Evolutionary conservation across 2,797 vertebrate species (phyloP).

Genomic region (Zalophus californianus): DNA sequence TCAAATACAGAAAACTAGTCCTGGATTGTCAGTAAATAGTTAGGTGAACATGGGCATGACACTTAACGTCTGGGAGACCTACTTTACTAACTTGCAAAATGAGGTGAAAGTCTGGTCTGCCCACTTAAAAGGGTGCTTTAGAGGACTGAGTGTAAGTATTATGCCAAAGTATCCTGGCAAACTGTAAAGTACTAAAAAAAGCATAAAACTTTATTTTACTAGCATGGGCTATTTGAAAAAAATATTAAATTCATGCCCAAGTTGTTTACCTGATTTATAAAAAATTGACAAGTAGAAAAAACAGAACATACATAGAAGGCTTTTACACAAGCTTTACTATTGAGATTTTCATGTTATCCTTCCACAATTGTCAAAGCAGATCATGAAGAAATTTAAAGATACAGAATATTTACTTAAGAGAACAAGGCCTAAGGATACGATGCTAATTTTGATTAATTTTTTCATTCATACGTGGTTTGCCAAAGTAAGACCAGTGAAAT

Average conservation of each 20-base stretch:
- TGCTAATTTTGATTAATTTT: slow-evolving; percentile 82
- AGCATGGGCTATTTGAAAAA: background rate
- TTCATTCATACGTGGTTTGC: slow-evolving; percentile 66
- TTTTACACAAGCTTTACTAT: slow-evolving; percentile 70
- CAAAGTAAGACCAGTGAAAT: slow-evolving; percentile 43
- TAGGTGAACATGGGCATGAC: background rate
- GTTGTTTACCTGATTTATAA: slow-evolving; percentile 16
- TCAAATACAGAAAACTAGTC: background rate
- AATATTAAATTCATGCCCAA: background rate
- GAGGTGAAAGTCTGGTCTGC: background rate
- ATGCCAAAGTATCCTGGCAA: background rate
- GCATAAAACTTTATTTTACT: slow-evolving; percentile 8
- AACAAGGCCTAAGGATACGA: slow-evolving; percentile 71
- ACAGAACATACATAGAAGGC: slow-evolving; percentile 34
- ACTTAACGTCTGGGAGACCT: background rate
- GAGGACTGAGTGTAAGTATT: background rate
- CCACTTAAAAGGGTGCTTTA: background rate
- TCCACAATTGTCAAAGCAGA: slow-evolving; percentile 80
- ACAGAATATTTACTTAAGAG: slow-evolving; percentile 81
- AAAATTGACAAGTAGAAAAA: slow-evolving; percentile 17
- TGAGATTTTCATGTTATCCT: slow-evolving; percentile 74
- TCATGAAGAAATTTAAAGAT: slow-evolving; percentile 80
- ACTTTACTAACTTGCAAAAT: slow-evolving; percentile 5
- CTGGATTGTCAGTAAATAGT: background rate
- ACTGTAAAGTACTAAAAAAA: background rate